Percentiles rank a stretch among this genome's conserved stretches.
phyloP scores from a whole-genome alignment of 2,888 invertebrate genomes.

The Lapara coniferarum region DNA sequence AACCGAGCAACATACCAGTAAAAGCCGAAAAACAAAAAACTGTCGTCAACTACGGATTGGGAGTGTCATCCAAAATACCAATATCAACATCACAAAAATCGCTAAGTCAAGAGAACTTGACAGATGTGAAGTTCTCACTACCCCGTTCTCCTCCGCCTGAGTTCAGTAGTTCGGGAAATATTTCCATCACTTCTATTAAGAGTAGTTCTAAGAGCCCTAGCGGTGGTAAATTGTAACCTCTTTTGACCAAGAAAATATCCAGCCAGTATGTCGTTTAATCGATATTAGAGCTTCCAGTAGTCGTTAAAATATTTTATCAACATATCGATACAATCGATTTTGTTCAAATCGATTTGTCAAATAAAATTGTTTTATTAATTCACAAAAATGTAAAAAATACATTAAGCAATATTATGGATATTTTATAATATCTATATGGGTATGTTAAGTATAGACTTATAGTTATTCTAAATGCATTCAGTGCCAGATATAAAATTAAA shows the following conservation, averaged over 20 bases:
- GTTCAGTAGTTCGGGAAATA: conserved; percentile 73
- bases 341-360: conserved; percentile 15
- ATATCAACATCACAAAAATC: conserved; percentile 79
- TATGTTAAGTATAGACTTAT: conserved; percentile 19
- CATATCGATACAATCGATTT: conserved; percentile 19
- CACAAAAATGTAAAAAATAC: conserved; percentile 23
- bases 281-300: conserved; percentile 24
- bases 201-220: conserved; percentile 83
- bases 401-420: conserved; percentile 23
- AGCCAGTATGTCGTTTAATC: conserved; percentile 16
- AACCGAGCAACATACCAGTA: conserved; percentile 79
- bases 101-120: conserved; percentile 76
- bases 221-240: conserved; percentile 64
- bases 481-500: conserved; percentile 43
- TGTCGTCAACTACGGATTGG: conserved; percentile 41
- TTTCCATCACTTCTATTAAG: conserved; percentile 86
- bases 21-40: conserved; percentile 64
- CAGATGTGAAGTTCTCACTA: conserved; percentile 68
- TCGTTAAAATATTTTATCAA: conserved; percentile 11
- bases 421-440: conserved; percentile 28
- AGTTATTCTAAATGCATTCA: conserved; percentile 31
- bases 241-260: conserved; percentile 7
- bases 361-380: conserved; percentile 26
- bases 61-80: conserved; percentile 80
- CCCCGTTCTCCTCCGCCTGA: conserved; percentile 72